These are phyloP conservation scores for Thereva unica DNA, from an alignment of 2,888 invertebrate genomes.

Conservation along the genomic window DNA sequence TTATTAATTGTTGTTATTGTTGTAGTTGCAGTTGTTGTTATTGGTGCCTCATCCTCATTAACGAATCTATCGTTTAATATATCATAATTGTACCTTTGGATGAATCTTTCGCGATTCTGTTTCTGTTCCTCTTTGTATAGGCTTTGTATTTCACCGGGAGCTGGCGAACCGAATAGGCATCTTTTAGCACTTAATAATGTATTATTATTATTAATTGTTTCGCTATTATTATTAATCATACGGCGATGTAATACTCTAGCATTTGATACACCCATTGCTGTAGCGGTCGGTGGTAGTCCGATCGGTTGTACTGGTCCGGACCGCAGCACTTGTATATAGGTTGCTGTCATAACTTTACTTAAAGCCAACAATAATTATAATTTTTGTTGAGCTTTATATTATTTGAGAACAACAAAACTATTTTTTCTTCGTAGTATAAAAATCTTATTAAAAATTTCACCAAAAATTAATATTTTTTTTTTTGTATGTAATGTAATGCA, in stretches of 20 bases:
- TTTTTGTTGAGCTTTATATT: no score
- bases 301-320: conserved; percentile 33
- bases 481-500: no score
- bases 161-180: conserved; percentile 38
- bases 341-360: conserved; percentile 37
- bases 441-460: no score
- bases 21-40: neutral
- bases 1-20: no score
- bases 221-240: conserved; percentile 13
- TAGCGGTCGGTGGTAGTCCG: conserved; percentile 24
- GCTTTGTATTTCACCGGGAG: conserved; percentile 30
- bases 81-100: conserved; percentile 28
- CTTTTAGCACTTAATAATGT: conserved; percentile 31
- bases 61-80: conserved; percentile 26
- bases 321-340: conserved; percentile 35
- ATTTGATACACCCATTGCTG: conserved; percentile 34
- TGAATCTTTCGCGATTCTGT: conserved; percentile 18
- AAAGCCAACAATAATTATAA: neutral
- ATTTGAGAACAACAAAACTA: no score
- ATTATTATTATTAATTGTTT: conserved; percentile 15
- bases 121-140: conserved; percentile 33
- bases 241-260: conserved; percentile 28
- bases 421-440: no score
- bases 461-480: no score
- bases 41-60: neutral